Evolutionary conservation across 2,113 vertebrate genomes (phyloP).

Genomic region (Sigmodon hispidus): DNA sequence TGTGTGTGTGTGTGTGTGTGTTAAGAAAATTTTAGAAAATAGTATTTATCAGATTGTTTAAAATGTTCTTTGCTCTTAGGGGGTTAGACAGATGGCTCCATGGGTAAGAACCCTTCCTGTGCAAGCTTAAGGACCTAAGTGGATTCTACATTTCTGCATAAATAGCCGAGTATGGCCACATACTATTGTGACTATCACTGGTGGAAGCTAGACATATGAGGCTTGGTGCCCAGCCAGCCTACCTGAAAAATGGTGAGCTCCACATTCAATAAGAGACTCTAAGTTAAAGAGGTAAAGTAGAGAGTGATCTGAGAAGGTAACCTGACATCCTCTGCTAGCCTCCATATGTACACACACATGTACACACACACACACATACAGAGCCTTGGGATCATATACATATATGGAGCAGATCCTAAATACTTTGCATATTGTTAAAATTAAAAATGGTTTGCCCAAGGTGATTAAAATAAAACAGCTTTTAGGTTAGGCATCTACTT

Average conservation of each 20-base stretch:
- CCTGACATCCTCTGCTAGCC: neutral
- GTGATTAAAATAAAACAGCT: neutral
- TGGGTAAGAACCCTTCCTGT: neutral
- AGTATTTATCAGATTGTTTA: neutral
- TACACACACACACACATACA: neutral
- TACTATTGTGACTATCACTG: neutral
- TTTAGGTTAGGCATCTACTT: conserved; percentile 53
- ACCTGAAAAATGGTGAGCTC: neutral
- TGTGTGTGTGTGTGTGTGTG: neutral
- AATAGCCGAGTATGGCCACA: neutral
- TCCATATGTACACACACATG: neutral
- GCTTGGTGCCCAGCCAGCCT: neutral
- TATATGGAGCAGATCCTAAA: conserved; percentile 48
- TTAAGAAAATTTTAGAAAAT: neutral
- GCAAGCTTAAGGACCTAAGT: neutral
- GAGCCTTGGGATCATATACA: too few relatives aligned
- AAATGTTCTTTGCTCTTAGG: neutral
- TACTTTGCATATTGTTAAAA: conserved; percentile 69
- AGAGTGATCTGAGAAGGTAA: neutral
- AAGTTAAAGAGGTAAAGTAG: neutral
- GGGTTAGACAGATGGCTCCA: neutral
- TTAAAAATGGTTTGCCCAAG: conserved; percentile 60
- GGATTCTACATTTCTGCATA: neutral
- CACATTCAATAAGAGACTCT: neutral
- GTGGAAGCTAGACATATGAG: neutral